Evolutionary conservation across 2,113 vertebrate genomes (phyloP), one percentile per base, ranked within the genome.

Genomic region (western clawed frog (Xenopus tropicalis)): DNA sequence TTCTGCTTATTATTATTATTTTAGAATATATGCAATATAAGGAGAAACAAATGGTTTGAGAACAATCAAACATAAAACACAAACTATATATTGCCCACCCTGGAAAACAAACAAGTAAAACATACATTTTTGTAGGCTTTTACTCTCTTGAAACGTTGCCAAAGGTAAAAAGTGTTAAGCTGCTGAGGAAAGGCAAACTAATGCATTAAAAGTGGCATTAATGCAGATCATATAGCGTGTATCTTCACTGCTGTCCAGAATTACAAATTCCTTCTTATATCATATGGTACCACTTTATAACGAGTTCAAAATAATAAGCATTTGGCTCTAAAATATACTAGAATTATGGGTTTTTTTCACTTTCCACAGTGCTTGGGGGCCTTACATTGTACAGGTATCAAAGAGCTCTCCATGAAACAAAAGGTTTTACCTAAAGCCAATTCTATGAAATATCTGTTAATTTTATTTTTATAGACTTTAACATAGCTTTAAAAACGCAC

Each of bases 121-220:
- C 84, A 83, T 74, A 25, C 59, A 70, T 80, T 79, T 82, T 80
- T 79, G 66, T 77, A 78, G 78, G 74, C 58, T 80, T 19, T 13
- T 23, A 81, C 71, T 64, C 74, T 80, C 67, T 86, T 83, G 76
- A 84, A 77, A 80, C 71, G 74, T 76, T 82, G 82, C 85, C 83
- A 85, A 79, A 81, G 78, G 52, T 79, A 70, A 77, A 69, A 85
- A 83, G 85, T 84, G 78, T 77, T 85, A 85, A 85, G 78, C 71
- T 82, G 67, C 66, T 62, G 63, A 85, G 84, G 78, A 86, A 88
- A 88, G 85, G 76, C 66, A 82, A 86, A 82, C 64, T 81, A 85
- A 84, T 80, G 79, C 71, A 77, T 43, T 70, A 83, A 82, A 78
- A 80, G 73, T 66, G 16, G 74, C 48, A 70, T 68, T 79, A 70